Evolutionary conservation across 2,888 invertebrate species (phyloP).

Genomic region (Eupithecia tripunctaria): DNA sequence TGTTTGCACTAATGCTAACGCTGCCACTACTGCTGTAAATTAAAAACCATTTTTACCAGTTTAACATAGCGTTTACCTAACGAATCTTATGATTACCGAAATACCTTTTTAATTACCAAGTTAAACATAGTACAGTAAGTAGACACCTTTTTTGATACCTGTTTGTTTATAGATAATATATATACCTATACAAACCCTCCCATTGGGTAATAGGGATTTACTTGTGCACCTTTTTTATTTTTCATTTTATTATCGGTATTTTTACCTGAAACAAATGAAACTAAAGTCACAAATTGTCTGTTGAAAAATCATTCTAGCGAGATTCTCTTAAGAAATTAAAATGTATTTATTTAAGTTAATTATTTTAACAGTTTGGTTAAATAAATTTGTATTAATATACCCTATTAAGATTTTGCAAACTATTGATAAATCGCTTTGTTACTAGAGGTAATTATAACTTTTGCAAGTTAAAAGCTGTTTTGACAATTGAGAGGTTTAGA

Average conservation of each 20-base stretch:
- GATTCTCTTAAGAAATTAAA: conserved; percentile 12
- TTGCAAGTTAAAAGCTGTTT: neutral
- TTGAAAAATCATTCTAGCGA: conserved; percentile 27
- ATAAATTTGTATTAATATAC: neutral
- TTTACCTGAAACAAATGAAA: conserved; percentile 35
- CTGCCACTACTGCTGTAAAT: conserved; percentile 7
- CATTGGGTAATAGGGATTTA: conserved; percentile 7
- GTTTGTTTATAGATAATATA: neutral
- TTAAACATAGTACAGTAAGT: neutral
- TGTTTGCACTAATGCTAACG: conserved; percentile 2
- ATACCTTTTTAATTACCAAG: neutral
- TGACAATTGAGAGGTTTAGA: neutral
- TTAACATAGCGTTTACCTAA: neutral
- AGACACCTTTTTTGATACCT: neutral
- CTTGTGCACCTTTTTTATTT: neutral
- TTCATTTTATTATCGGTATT: neutral
- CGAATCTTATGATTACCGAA: neutral
- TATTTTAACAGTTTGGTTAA: neutral
- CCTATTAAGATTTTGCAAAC: neutral
- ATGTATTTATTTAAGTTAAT: neutral
- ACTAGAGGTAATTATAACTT: neutral
- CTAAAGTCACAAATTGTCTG: conserved; percentile 10
- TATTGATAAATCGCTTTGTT: neutral
- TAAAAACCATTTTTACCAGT: neutral
- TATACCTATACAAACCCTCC: conserved; percentile 26